A percentile compares a stretch with the other conserved stretches of the same genome.
These are phyloP conservation scores for Sebastes iracundus DNA, from an alignment of 2,797 vertebrate genomes.

Conservation along the genomic window DNA sequence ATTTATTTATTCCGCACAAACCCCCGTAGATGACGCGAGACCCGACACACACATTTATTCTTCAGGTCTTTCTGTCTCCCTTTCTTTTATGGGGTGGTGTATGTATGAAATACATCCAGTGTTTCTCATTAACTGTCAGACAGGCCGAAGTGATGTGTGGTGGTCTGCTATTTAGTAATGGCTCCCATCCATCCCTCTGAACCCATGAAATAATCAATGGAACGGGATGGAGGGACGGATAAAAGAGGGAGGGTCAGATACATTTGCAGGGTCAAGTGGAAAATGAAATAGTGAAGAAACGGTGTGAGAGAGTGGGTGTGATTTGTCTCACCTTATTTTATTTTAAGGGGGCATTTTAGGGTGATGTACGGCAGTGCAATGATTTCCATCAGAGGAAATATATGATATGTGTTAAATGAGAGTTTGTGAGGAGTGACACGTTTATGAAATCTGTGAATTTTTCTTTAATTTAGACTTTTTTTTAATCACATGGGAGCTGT, in stretches of 20 bases:
- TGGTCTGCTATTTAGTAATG: conserved; percentile 72
- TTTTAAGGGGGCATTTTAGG: conserved; percentile 6
- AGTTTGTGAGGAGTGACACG: background rate
- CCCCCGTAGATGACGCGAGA: background rate
- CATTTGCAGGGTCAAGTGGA: conserved; percentile 69
- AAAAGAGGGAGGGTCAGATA: conserved; percentile 51
- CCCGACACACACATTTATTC: conserved; percentile 11
- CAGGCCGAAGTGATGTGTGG: conserved; percentile 67
- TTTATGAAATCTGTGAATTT: background rate
- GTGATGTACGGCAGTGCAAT: background rate
- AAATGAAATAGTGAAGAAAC: conserved; percentile 69
- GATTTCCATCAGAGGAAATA: background rate
- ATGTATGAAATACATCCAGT: conserved; percentile 64
- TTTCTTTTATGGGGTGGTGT: conserved; percentile 31
- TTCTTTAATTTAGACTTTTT: background rate
- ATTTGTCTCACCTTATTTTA: conserved; percentile 37
- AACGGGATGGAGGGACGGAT: conserved; percentile 58
- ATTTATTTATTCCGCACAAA: conserved; percentile 22
- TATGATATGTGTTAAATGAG: background rate
- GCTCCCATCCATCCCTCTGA: conserved; percentile 67
- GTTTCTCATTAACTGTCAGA: conserved; percentile 76
- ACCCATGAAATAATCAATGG: conserved; percentile 75
- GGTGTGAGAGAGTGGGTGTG: conserved; percentile 14
- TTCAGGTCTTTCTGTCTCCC: conserved; percentile 13
- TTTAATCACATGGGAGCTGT: background rate